Conservation (phyloP, 2,113 vertebrate species). For the Mohoua ochrocephala region DNA sequence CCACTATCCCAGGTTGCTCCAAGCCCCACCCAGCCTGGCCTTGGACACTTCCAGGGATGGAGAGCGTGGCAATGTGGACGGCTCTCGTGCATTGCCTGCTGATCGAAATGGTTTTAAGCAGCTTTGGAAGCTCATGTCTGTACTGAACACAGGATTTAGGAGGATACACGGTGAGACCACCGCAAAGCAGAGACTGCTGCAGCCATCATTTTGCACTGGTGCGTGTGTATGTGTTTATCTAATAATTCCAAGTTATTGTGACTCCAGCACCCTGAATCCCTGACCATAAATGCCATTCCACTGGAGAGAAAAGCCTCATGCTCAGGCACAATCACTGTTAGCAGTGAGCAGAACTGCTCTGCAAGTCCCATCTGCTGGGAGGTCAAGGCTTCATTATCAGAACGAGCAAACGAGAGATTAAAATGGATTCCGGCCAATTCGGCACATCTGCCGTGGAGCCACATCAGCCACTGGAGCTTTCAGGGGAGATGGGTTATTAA, state of each 20-base stretch:
- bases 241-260: not conserved
- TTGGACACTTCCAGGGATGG: not conserved
- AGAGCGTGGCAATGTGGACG: not conserved
- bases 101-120: not conserved
- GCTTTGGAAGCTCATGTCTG: not conserved
- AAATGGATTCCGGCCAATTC: conserved; percentile 30
- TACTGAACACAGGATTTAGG: not conserved
- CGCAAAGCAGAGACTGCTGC: not conserved
- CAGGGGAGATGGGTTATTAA: not conserved
- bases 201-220: not conserved
- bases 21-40: fast-evolving
- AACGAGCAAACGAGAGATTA: not conserved
- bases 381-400: conserved; percentile 25
- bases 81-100: not conserved
- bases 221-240: not conserved
- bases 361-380: conserved; percentile 14
- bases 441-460: conserved; percentile 17
- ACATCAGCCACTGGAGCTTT: not conserved
- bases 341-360: not conserved
- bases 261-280: not conserved
- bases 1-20: not conserved
- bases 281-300: not conserved
- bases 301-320: not conserved
- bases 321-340: not conserved
- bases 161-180: not conserved